phyloP scores from a whole-genome alignment of 2,888 invertebrate species.

The Parnassius apollo region DNA sequence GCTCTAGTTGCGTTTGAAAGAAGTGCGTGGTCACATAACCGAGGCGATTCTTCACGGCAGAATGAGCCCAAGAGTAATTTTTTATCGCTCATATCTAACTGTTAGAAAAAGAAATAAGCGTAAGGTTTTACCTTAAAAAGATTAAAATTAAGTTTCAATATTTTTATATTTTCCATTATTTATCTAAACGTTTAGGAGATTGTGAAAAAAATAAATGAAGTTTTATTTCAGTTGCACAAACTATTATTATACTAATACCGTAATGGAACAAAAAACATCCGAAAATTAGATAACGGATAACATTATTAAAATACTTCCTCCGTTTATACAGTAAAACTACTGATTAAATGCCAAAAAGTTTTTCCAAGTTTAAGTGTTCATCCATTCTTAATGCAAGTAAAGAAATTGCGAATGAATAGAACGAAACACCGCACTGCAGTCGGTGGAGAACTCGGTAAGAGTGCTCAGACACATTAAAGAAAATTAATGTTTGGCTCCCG shows the following conservation, averaged over 20 bases:
- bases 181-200: too few species aligned
- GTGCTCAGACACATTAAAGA: conserved; percentile 80
- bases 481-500: conserved; percentile 79
- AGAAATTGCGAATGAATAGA: conserved; percentile 58
- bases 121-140: too few species aligned
- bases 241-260: too few species aligned
- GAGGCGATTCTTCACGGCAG: conserved; percentile 88
- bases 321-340: conserved; percentile 46
- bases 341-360: conserved; percentile 71
- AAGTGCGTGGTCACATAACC: conserved; percentile 87
- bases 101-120: conserved; percentile 17
- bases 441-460: conserved; percentile 65
- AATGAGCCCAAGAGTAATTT: conserved; percentile 86
- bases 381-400: conserved; percentile 71
- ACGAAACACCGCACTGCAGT: conserved; percentile 79
- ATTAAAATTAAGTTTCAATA: too few species aligned
- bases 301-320: neutral
- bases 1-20: conserved; percentile 86
- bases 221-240: too few species aligned
- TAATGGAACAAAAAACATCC: too few species aligned
- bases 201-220: too few species aligned
- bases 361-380: conserved; percentile 62
- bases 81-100: conserved; percentile 74
- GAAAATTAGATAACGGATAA: too few species aligned
- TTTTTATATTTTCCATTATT: too few species aligned